Evolutionary conservation across 92 coral and sea anemone species (phyloP).

Genomic region (Desmophyllum pertusum): DNA sequence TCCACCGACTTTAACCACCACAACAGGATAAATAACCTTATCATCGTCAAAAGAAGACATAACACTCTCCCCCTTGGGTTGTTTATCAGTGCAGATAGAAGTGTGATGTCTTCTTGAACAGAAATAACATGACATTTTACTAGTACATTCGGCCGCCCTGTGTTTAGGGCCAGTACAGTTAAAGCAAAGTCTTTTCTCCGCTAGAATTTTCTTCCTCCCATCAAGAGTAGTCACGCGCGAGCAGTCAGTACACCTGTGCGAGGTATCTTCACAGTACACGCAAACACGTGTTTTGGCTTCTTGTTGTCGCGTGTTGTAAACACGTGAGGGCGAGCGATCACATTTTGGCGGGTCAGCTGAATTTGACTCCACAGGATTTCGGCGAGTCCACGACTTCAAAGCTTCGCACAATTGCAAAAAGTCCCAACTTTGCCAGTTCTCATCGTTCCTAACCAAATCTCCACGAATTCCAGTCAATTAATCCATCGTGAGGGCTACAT

Average conservation of each 20-base stretch:
- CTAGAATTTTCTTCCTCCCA: slow-evolving; percentile 33
- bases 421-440: slow-evolving; percentile 47
- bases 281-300: slow-evolving; percentile 12
- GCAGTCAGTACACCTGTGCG: slow-evolving; percentile 35
- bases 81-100: background rate
- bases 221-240: slow-evolving; percentile 8
- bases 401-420: slow-evolving; percentile 38
- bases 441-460: slow-evolving; percentile 50
- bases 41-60: slow-evolving; percentile 3
- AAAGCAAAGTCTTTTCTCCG: slow-evolving; percentile 25
- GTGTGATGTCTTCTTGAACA: background rate
- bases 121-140: too few relatives aligned
- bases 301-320: background rate
- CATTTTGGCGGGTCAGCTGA: background rate
- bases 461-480: slow-evolving; percentile 52
- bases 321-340: background rate
- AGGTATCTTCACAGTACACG: slow-evolving; percentile 38
- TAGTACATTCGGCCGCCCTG: slow-evolving; percentile 16
- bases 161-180: slow-evolving; percentile 19
- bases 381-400: slow-evolving; percentile 32
- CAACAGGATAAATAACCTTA: slow-evolving; percentile 11
- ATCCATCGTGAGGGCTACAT: slow-evolving; percentile 44
- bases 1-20: slow-evolving; percentile 9
- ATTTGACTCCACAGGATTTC: slow-evolving; percentile 32
- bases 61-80: background rate